phyloP scores from a whole-genome alignment of 2,797 vertebrate genomes.

The Vireo griseus region DNA sequence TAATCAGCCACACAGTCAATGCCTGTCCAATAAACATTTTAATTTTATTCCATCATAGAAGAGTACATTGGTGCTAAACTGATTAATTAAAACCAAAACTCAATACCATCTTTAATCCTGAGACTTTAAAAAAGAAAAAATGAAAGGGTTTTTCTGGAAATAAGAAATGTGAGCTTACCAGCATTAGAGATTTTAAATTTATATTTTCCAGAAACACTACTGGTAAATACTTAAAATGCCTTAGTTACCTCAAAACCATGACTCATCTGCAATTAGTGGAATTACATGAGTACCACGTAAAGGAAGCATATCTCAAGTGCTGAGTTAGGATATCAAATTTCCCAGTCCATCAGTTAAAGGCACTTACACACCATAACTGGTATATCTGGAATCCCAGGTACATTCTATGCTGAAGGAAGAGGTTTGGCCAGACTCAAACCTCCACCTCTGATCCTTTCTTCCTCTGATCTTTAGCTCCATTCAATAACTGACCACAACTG shows the following conservation, averaged over 20 bases:
- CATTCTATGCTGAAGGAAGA: not conserved
- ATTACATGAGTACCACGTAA: not conserved
- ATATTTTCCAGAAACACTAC: not conserved
- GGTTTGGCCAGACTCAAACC: not conserved
- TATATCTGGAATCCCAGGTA: not conserved
- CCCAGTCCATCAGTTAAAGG: not conserved
- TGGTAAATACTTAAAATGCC: not conserved
- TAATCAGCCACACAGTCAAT: not conserved
- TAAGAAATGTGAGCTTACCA: not conserved
- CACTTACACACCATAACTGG: not conserved
- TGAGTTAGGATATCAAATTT: not conserved
- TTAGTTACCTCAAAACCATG: not conserved
- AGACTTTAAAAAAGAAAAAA: not conserved
- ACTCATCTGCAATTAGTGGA: not conserved
- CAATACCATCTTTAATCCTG: not conserved
- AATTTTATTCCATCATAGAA: not conserved
- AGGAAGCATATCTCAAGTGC: not conserved
- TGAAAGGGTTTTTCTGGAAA: accelerated
- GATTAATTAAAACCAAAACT: not conserved
- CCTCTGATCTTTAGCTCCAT: not conserved
- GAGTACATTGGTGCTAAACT: not conserved
- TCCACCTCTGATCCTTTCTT: not conserved
- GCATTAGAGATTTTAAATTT: not conserved
- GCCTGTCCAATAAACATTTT: not conserved
- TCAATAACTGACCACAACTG: not conserved